Evolutionary conservation across 2,113 vertebrate genomes (phyloP).

Genomic region (Dunckerocampus dactyliophorus): DNA sequence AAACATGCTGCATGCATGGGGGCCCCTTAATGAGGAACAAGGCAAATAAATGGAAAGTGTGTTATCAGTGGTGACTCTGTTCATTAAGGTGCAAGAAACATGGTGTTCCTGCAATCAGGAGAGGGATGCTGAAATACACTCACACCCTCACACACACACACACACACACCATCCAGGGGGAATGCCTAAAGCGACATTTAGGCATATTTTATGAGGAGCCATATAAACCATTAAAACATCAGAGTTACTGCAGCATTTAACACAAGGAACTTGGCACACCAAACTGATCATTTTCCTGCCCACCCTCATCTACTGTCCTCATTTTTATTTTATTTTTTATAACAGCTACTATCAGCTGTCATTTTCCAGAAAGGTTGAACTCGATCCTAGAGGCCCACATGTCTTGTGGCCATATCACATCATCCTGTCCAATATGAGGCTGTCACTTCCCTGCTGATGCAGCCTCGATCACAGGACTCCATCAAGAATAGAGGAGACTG

Average conservation of each 20-base stretch:
- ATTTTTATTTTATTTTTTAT: background rate
- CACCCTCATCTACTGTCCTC: background rate
- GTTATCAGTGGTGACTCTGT: slow-evolving; percentile 44
- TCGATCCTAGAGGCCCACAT: slow-evolving; percentile 1
- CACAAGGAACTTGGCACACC: slow-evolving; percentile 20
- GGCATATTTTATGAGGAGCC: slow-evolving; percentile 40
- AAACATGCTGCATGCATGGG: slow-evolving; percentile 4
- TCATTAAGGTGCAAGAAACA: slow-evolving; percentile 62
- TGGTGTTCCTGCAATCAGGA: slow-evolving; percentile 51
- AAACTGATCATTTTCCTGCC: slow-evolving; percentile 14
- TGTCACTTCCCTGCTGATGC: slow-evolving; percentile 22
- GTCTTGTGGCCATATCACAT: slow-evolving; percentile 17
- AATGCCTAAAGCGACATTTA: slow-evolving; percentile 50
- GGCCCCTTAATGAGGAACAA: slow-evolving; percentile 50
- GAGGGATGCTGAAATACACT: slow-evolving; percentile 36
- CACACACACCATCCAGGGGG: slow-evolving; percentile 13
- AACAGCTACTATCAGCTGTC: slow-evolving; percentile 8
- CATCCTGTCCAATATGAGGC: slow-evolving; percentile 25
- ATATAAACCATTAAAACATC: slow-evolving; percentile 33
- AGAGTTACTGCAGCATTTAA: slow-evolving; percentile 27
- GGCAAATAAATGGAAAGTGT: slow-evolving; percentile 58
- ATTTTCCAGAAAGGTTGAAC: slow-evolving; percentile 16
- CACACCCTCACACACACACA: slow-evolving; percentile 6
- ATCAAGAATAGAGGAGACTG: slow-evolving; percentile 11
- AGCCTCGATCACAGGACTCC: slow-evolving; percentile 7